Percentiles rank a stretch among this genome's conserved stretches.
Evolutionary conservation across 2,113 vertebrate genomes (phyloP).

Genomic region (Microtus montanus): DNA sequence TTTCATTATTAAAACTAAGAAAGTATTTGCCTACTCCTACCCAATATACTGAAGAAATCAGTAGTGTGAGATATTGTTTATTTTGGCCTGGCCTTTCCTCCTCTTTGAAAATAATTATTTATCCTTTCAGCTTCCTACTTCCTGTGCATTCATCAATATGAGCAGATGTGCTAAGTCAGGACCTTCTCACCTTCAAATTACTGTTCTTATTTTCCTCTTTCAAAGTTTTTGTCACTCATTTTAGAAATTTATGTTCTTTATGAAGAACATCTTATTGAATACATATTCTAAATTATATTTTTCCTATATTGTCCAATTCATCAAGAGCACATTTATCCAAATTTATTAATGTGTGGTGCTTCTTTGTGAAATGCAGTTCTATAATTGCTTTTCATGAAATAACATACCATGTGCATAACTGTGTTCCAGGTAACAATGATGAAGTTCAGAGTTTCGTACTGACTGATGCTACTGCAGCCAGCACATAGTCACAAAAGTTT

Average conservation of each 20-base stretch:
- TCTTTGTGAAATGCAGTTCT: background rate
- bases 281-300: background rate
- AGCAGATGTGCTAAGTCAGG: background rate
- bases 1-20: background rate
- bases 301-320: background rate
- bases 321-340: background rate
- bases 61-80: background rate
- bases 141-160: background rate
- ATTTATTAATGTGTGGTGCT: background rate
- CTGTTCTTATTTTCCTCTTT: background rate
- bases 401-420: fast-evolving
- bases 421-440: background rate
- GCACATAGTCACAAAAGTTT: background rate
- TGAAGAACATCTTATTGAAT: background rate
- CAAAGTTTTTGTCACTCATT: background rate
- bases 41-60: background rate
- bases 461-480: background rate
- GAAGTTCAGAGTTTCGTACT: fast-evolving
- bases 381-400: background rate
- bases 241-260: background rate
- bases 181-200: background rate
- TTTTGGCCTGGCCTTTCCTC: background rate
- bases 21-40: background rate
- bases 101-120: background rate
- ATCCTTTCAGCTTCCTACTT: background rate